These are phyloP conservation scores for Euura lappo DNA, from an alignment of 1,140 invertebrate species.

Conservation along the genomic window DNA sequence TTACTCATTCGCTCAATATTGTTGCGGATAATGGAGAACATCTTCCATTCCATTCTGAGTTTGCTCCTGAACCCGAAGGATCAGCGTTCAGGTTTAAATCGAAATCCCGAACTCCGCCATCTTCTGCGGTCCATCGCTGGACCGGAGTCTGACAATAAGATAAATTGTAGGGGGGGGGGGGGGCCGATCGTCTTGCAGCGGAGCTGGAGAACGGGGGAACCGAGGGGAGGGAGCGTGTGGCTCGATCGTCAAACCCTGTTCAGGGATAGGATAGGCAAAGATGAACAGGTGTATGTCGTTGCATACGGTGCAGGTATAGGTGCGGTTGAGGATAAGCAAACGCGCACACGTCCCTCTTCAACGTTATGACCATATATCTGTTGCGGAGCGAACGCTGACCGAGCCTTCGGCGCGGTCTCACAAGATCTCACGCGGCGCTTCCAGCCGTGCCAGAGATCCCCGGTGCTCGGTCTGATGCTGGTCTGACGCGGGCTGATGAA, in stretches of 20 bases:
- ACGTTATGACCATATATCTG: too few species aligned
- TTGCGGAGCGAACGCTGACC: background rate
- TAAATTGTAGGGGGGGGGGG: background rate
- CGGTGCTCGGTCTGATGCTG: background rate
- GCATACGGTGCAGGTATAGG: background rate
- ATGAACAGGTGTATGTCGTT: too few species aligned
- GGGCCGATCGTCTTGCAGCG: background rate
- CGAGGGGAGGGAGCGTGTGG: background rate
- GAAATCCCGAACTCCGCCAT: background rate
- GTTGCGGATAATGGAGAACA: too few species aligned
- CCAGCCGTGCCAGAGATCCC: background rate
- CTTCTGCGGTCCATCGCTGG: background rate
- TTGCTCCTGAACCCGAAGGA: too few species aligned
- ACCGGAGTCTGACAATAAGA: background rate
- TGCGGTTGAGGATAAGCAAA: conserved; percentile 7
- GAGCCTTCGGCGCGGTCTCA: conserved; percentile 16
- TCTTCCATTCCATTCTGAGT: too few species aligned
- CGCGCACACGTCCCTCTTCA: background rate
- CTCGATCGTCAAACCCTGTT: background rate
- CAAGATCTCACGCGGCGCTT: conserved; percentile 20
- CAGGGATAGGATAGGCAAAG: background rate
- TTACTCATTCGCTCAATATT: too few species aligned
- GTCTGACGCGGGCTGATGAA: conserved; percentile 53
- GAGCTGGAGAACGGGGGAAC: background rate
- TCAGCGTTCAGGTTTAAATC: too few species aligned